phyloP scores from a whole-genome alignment of 2,113 vertebrate species.

The Megaceryle maxima region DNA sequence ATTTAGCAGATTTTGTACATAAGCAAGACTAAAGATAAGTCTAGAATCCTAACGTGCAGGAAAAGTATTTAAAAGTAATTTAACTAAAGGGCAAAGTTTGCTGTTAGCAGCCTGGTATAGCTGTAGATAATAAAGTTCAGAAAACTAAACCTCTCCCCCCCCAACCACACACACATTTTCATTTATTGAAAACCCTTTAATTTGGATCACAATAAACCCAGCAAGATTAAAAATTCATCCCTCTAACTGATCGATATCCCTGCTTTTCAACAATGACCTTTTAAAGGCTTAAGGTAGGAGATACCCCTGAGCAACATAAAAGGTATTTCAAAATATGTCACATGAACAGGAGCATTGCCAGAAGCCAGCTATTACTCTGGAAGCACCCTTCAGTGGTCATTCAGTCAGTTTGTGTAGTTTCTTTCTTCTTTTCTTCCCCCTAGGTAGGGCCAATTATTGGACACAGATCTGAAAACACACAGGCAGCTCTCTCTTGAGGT shows the following conservation, averaged over 20 bases:
- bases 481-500: neutral
- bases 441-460: constrained; percentile 48
- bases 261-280: constrained; percentile 4
- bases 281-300: neutral
- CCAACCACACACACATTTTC: neutral
- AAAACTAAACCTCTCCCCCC: neutral
- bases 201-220: neutral
- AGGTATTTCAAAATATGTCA: constrained; percentile 2
- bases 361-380: constrained; percentile 32
- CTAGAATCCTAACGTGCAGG: neutral
- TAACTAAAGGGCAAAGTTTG: neutral
- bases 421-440: constrained; percentile 25
- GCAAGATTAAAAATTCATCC: neutral
- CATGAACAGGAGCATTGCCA: constrained; percentile 34
- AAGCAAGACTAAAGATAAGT: neutral
- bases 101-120: neutral
- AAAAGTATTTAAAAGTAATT: neutral
- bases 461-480: constrained; percentile 51
- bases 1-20: neutral
- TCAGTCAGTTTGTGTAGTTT: neutral
- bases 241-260: neutral
- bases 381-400: constrained; percentile 5
- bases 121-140: neutral
- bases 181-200: neutral
- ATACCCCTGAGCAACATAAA: neutral